Evolutionary conservation across 2,888 invertebrate species (phyloP).

Genomic region (Hypselothyrea guttata): DNA sequence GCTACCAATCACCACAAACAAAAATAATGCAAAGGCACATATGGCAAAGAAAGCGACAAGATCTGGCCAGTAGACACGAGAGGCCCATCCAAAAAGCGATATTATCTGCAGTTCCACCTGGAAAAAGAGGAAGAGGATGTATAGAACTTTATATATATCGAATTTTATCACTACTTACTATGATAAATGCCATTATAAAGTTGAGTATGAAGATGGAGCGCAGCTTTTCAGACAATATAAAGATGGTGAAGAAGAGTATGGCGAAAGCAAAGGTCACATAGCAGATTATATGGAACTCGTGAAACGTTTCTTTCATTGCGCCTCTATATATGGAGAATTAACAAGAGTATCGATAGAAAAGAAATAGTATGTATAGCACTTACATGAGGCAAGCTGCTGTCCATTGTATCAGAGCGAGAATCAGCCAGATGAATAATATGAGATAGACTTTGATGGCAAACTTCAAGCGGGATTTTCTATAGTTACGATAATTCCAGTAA

Average conservation of each 20-base stretch:
- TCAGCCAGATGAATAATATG: slow-evolving; percentile 33
- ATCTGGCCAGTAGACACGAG: slow-evolving; percentile 27
- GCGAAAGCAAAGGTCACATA: slow-evolving; percentile 30
- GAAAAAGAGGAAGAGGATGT: not conserved
- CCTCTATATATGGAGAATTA: slow-evolving; percentile 20
- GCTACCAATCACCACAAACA: slow-evolving; percentile 35
- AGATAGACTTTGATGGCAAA: slow-evolving; percentile 38
- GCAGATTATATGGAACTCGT: slow-evolving; percentile 11
- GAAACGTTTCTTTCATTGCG: not conserved
- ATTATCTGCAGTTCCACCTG: slow-evolving; percentile 58
- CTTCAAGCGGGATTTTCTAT: slow-evolving; percentile 27
- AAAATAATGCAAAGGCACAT: slow-evolving; percentile 6
- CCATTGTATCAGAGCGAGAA: slow-evolving; percentile 49
- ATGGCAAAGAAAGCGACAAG: slow-evolving; percentile 27
- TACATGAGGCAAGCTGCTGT: slow-evolving; percentile 23
- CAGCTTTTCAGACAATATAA: slow-evolving; percentile 45
- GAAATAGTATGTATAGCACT: too few relatives aligned
- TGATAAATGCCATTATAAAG: slow-evolving; percentile 19
- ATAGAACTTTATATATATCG: not conserved
- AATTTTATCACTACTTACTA: slow-evolving; percentile 59
- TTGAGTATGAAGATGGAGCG: slow-evolving; percentile 29
- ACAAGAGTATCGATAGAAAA: not conserved
- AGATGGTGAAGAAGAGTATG: slow-evolving; percentile 26
- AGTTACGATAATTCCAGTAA: slow-evolving; percentile 12
- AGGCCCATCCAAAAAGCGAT: slow-evolving; percentile 31